Evolutionary conservation across 2,113 vertebrate species (phyloP).

Genomic region (Brienomyrus brachyistius): DNA sequence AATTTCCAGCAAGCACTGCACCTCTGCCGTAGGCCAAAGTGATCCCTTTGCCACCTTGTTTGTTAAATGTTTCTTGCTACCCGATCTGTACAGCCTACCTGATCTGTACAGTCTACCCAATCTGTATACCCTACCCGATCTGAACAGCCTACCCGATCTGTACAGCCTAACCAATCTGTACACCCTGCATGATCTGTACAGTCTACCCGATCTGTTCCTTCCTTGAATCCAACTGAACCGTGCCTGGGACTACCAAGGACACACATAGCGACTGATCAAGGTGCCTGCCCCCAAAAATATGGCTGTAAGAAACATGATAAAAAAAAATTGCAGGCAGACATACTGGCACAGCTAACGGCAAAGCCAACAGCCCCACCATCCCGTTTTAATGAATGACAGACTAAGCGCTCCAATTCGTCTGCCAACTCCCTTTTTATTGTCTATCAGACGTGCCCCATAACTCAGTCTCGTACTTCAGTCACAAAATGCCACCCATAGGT

Average conservation of each 20-base stretch:
- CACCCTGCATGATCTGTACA: not conserved
- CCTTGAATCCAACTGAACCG: not conserved
- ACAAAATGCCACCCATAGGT: conserved; percentile 40
- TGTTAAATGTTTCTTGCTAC: not conserved
- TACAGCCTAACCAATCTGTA: not conserved
- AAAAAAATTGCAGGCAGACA: conserved; percentile 38
- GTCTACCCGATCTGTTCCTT: not conserved
- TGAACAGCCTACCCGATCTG: not conserved
- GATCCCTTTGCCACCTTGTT: not conserved
- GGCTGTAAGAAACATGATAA: conserved; percentile 42
- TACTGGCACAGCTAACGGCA: conserved; percentile 47
- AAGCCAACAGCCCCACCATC: conserved; percentile 39
- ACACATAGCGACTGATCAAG: not conserved
- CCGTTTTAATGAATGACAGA: conserved; percentile 35
- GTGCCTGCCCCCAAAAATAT: conserved; percentile 35
- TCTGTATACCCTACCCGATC: not conserved
- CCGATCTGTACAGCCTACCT: too few relatives aligned
- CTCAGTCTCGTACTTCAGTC: conserved; percentile 42
- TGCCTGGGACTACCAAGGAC: not conserved
- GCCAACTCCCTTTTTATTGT: conserved; percentile 47
- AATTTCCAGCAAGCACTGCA: not conserved
- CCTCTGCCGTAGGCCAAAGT: not conserved
- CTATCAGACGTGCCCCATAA: conserved; percentile 56
- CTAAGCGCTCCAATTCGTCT: conserved; percentile 46
- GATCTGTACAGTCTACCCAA: not conserved